Evolutionary conservation across 2,888 invertebrate species (phyloP), one percentile per base, ranked within the genome.

Genomic region (Luperina nickerlii): DNA sequence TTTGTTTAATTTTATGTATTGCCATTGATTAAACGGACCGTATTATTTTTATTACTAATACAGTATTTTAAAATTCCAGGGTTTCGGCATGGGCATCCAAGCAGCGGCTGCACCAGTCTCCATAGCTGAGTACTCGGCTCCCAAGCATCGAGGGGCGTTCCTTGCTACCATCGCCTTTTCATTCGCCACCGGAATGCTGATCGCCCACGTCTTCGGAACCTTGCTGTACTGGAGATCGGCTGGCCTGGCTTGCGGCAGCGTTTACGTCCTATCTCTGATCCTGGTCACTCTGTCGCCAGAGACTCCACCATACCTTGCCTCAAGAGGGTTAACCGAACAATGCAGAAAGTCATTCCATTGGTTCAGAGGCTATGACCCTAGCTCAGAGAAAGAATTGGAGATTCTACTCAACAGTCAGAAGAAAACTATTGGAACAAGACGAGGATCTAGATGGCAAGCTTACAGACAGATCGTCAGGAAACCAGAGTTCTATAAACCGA

Each of bases 281-380:
- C 92, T 97, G 0, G 92, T 97, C 5, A 93, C 97, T 0, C 90
- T 97, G 0, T 93, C 97, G 5, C 98, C 97, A 0, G 98, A 98
- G 94, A 97, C 98, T 2, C 98, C 98, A 0, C 96, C 97, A 0
- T 98, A 98, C 97, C 90, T 98, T 15, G 97, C 97, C 0, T 97
- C 97, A 0, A 97, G 95, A 87, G 97, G 97, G 0, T 94, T 95
- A 32, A 93, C 94, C 11, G 95, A 93, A 0, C 96, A 97, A 87
- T 98, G 98, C 15, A 95, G 97, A 72, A 94, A 95, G 48, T 96
- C 97, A 0, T 97, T 98, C 70, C 94, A 96, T 54, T 98, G 97
- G 96, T 97, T 97, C 75, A 93, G 98, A 86, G 98, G 98, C 3
- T 88, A 91, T 32, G 94, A 95, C 15, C 92, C 94, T 7, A 94